Evolutionary conservation across 2,888 invertebrate genomes (phyloP), one percentile per base, ranked within the genome.

Genomic region (Polydrusus cervinus): DNA sequence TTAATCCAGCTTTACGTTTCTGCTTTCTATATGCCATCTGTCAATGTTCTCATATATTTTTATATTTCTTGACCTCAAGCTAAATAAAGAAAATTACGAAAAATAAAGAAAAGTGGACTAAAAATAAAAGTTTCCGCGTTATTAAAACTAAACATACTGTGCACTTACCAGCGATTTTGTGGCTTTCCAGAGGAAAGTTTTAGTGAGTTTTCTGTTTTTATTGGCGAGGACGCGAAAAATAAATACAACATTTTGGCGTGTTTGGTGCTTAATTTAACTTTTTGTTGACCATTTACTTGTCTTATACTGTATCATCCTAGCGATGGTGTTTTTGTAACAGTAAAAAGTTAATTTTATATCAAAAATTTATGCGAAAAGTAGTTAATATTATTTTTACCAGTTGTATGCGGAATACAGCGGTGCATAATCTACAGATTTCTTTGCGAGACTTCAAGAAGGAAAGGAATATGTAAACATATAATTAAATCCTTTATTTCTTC

Each of bases 1-100:
- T 25, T n/a, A n/a, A n/a, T 25, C 25, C 34, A 30, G 30, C 34
- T 34, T 34, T 49, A 16, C 61, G 60, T 65, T 25, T 38, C 34
- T 7, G 11, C 38, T 10, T 13, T 16, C 20, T 38, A 40, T 38
- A 20, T 20, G 38, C 67, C 55, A 68, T 68, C 67, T 68, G 67
- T 68, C 67, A 68, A 43, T 11, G 25, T 68, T 55, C 67, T 20
- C 53, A 43, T 68, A 43, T 55, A 68, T 40, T 68, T 68, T 57
- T 68, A 57, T 68, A 57, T 68, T 40, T 18, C 25, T 45, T 43
- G 53, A 55, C 25, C 55, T 55, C 43, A 30, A 51, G 20, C 51
- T 20, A 51, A 18, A 51, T 51, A 51, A 51, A 51, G 67, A 43
- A 55, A 68, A 68, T 68, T 68, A 68, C 55, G 68, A 55, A 57